These are phyloP conservation scores for Embiotoca jacksoni DNA, from an alignment of 2,113 vertebrate species.

Conservation along the genomic window DNA sequence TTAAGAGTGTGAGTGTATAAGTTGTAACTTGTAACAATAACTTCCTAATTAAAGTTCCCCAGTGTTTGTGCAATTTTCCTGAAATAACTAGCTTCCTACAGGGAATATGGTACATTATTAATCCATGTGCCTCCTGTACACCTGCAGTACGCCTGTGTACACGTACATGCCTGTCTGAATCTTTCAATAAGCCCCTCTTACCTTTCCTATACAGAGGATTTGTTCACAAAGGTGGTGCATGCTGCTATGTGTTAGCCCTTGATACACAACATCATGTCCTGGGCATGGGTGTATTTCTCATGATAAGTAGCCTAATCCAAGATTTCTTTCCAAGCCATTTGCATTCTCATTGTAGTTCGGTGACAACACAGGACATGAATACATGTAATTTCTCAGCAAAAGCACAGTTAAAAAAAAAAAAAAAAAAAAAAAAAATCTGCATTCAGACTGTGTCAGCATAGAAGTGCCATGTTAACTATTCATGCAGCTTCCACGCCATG, in stretches of 20 bases:
- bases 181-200: neutral
- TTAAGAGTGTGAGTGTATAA: slow-evolving; percentile 9
- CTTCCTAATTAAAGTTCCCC: slow-evolving; percentile 75
- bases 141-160: neutral
- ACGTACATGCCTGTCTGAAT: neutral
- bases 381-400: slow-evolving; percentile 18
- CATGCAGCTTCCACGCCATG: slow-evolving; percentile 36
- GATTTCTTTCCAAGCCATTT: slow-evolving; percentile 15
- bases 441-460: slow-evolving; percentile 32
- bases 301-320: slow-evolving; percentile 1
- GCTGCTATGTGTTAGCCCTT: neutral
- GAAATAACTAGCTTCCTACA: slow-evolving; percentile 74
- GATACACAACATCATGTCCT: neutral
- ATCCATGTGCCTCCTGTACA: slow-evolving; percentile 61
- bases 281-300: neutral
- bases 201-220: neutral
- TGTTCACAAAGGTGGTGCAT: neutral
- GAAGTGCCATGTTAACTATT: slow-evolving; percentile 45
- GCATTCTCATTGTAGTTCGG: slow-evolving; percentile 33
- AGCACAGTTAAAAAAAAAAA: neutral
- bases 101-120: slow-evolving; percentile 76
- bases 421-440: slow-evolving; percentile 8
- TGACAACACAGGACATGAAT: slow-evolving; percentile 8
- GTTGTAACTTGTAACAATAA: slow-evolving; percentile 69
- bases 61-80: slow-evolving; percentile 74